A percentile compares a stretch with the other conserved stretches of the same genome.
These are phyloP conservation scores for Cryptoprocta ferox DNA, from an alignment of 2,797 vertebrate species.

Conservation along the genomic window DNA sequence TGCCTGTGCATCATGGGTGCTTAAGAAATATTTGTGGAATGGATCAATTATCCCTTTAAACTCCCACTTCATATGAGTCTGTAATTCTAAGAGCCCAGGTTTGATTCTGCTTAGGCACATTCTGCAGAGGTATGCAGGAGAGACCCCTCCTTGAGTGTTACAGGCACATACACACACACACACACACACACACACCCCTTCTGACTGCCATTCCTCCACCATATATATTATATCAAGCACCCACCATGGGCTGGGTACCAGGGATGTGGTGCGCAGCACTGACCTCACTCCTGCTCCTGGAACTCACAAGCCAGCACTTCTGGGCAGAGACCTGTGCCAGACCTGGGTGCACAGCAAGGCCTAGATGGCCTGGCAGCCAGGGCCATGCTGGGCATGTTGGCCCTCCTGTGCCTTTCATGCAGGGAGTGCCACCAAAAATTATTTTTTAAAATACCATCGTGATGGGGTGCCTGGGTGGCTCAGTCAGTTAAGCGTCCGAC, in stretches of 20 bases:
- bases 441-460: not conserved
- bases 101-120: not conserved
- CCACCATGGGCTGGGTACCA: not conserved
- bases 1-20: not conserved
- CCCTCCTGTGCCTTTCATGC: not conserved
- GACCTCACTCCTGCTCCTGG: fast-evolving
- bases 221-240: not conserved
- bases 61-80: not conserved
- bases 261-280: not conserved
- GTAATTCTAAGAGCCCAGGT: not conserved
- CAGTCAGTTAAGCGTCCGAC: too few relatives aligned
- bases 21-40: not conserved
- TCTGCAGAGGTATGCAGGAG: not conserved
- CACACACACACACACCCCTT: fast-evolving
- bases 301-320: fast-evolving
- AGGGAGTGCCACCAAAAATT: not conserved
- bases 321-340: not conserved
- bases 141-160: not conserved
- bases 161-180: not conserved
- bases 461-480: not conserved
- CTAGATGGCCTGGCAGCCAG: not conserved
- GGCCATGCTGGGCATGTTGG: not conserved
- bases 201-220: not conserved
- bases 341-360: fast-evolving
- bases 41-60: not conserved